phyloP scores from a whole-genome alignment of 2,888 invertebrate species.

The Nycteola revayana region DNA sequence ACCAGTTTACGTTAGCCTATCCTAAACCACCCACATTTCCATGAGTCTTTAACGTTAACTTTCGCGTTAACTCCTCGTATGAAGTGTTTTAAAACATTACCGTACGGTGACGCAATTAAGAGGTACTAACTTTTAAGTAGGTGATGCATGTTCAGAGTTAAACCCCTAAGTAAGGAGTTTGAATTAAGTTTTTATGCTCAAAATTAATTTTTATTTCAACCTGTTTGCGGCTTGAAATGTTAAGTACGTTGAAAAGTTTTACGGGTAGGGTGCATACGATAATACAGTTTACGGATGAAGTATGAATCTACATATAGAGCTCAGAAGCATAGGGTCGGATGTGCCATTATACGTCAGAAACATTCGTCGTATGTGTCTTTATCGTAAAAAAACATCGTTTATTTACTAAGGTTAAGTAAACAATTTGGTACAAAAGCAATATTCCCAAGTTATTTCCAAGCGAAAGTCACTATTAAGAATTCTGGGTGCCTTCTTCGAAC shows the following conservation, averaged over 20 bases:
- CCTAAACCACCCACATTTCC: constrained; percentile 30
- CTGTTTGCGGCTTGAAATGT: constrained; percentile 6
- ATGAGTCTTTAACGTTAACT: constrained; percentile 51
- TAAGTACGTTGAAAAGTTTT: constrained; percentile 5
- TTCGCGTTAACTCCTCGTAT: constrained; percentile 53
- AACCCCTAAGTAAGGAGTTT: constrained; percentile 41
- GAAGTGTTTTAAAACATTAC: constrained; percentile 71
- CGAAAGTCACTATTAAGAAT: no score
- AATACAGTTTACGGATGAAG: no score
- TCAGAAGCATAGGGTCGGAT: no score
- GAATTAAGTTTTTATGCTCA: constrained; percentile 30
- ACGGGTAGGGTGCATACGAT: no score
- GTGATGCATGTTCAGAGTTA: constrained; percentile 43
- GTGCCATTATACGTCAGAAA: no score
- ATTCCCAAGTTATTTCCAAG: no score
- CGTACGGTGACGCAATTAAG: constrained; percentile 59
- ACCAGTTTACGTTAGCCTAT: constrained; percentile 10
- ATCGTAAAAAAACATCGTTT: no score
- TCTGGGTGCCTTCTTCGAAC: no score
- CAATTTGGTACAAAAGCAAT: no score
- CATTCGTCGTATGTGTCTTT: no score
- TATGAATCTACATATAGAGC: no score
- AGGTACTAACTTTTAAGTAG: constrained; percentile 51
- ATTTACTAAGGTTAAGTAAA: no score
- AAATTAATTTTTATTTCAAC: constrained; percentile 32